These are phyloP conservation scores for Oncopodura yosiiana DNA, from an alignment of 1,140 invertebrate species.

Conservation along the genomic window DNA sequence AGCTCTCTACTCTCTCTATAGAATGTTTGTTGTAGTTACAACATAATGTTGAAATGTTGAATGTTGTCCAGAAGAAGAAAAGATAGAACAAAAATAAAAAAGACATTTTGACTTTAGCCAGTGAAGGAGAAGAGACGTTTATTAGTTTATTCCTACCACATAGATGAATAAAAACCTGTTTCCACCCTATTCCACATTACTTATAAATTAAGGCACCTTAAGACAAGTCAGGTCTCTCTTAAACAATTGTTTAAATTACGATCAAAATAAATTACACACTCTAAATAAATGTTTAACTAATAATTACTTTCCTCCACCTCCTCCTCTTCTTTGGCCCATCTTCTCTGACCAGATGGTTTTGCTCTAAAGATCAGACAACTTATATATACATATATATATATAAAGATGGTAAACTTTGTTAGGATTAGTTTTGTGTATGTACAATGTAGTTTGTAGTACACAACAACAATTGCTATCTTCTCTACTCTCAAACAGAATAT, in stretches of 20 bases:
- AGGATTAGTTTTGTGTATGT: not conserved
- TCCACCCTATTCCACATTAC: constrained; percentile 33
- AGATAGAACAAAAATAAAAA: too few species aligned
- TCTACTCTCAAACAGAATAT: not conserved
- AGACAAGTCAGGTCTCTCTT: constrained; percentile 28
- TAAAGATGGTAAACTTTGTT: not conserved
- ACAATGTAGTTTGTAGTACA: not conserved
- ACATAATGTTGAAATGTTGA: too few species aligned
- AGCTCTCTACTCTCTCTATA: too few species aligned
- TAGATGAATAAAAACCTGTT: constrained; percentile 31
- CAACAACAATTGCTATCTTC: not conserved
- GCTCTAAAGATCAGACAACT: too few species aligned
- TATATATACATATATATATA: not conserved
- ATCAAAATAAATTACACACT: constrained; percentile 35
- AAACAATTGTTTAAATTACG: constrained; percentile 35
- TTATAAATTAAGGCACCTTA: constrained; percentile 36
- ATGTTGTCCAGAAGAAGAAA: too few species aligned
- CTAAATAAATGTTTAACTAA: constrained; percentile 36
- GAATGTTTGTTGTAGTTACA: too few species aligned
- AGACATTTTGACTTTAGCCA: too few species aligned
- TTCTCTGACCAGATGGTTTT: too few species aligned
- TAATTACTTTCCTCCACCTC: constrained; percentile 33
- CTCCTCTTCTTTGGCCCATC: not conserved
- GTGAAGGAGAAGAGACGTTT: too few species aligned
- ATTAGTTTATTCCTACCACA: too few species aligned